phyloP scores from a whole-genome alignment of 2,797 vertebrate species.

The Helarctos malayanus region DNA sequence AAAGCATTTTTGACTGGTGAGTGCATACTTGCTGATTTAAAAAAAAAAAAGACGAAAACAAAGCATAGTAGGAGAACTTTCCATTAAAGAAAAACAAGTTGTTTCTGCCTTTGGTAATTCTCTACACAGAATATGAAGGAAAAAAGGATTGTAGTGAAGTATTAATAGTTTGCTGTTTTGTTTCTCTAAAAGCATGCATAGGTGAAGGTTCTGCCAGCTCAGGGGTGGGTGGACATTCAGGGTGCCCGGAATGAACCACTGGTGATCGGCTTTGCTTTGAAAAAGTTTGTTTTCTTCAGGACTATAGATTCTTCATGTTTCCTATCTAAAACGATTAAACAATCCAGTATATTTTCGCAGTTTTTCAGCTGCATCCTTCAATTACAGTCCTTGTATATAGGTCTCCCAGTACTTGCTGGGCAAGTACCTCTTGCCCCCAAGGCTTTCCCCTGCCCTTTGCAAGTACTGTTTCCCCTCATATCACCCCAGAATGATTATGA shows the following conservation, averaged over 20 bases:
- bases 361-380: conserved; percentile 45
- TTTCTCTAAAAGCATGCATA: not conserved
- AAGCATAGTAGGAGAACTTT: not conserved
- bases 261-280: not conserved
- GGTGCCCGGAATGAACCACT: not conserved
- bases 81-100: conserved; percentile 27
- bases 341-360: not conserved
- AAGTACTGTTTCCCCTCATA: fast-evolving
- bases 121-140: conserved; percentile 69
- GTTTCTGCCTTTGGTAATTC: conserved; percentile 33
- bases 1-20: conserved; percentile 67
- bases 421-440: not conserved
- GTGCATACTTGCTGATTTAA: conserved; percentile 41
- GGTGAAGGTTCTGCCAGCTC: not conserved
- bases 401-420: not conserved
- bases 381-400: not conserved
- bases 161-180: not conserved
- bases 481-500: not conserved
- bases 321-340: not conserved
- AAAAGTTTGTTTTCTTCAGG: not conserved
- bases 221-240: fast-evolving
- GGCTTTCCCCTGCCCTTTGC: not conserved
- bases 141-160: conserved; percentile 43
- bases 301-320: not conserved
- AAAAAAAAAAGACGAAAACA: not conserved